phyloP scores from a whole-genome alignment of 2,888 invertebrate genomes.

The Alloplasta piceator region DNA sequence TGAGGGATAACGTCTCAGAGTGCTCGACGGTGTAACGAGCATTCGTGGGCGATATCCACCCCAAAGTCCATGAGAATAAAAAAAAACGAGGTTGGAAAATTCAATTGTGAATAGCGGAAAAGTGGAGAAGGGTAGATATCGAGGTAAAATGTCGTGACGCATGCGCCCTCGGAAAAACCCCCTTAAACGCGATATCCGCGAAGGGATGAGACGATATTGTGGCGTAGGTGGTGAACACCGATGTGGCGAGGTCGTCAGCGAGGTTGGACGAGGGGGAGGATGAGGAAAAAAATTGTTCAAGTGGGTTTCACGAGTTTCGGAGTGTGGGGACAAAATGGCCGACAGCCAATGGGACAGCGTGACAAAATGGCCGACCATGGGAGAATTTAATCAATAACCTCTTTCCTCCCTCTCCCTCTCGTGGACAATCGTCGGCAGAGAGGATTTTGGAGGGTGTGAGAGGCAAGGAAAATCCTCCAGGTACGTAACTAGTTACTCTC shows the following conservation, averaged over 20 bases:
- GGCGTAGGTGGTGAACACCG: constrained; percentile 66
- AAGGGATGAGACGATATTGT: constrained; percentile 67
- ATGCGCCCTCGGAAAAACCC: constrained; percentile 67
- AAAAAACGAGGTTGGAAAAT: constrained; percentile 64
- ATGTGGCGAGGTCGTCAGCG: constrained; percentile 42
- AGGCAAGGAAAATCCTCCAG: constrained; percentile 77
- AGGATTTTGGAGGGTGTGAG: constrained; percentile 66
- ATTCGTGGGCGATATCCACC: constrained; percentile 58
- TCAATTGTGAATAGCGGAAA: constrained; percentile 68
- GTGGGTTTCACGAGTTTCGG: constrained; percentile 52
- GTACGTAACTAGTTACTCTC: constrained; percentile 83
- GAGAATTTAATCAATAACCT: constrained; percentile 83
- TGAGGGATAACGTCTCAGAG: constrained; percentile 55
- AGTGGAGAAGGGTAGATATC: background rate
- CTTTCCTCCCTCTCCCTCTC: background rate
- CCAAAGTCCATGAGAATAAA: background rate
- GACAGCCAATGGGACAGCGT: constrained; percentile 78
- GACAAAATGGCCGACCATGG: constrained; percentile 80
- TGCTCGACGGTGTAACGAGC: constrained; percentile 68
- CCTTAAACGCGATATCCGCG: constrained; percentile 56
- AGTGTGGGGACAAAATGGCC: constrained; percentile 81
- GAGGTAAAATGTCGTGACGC: constrained; percentile 74
- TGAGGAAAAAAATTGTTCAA: constrained; percentile 18
- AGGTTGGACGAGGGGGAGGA: constrained; percentile 27
- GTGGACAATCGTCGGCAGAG: background rate